Percentiles rank a stretch among this genome's conserved stretches.
Evolutionary conservation across 2,113 vertebrate genomes (phyloP).

Genomic region (Apeltes quadracus): DNA sequence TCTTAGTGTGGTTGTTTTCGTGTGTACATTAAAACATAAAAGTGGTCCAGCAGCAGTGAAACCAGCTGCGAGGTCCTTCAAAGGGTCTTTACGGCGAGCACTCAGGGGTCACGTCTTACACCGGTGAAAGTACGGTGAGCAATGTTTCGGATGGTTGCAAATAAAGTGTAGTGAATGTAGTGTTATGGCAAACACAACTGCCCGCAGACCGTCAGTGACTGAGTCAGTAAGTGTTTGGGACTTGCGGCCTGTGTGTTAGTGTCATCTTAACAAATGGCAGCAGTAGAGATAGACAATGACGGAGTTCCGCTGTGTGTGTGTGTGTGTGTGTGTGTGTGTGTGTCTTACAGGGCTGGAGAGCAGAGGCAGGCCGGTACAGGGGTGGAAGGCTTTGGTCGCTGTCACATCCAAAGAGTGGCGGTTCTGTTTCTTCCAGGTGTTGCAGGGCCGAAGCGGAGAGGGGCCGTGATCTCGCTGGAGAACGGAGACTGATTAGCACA

Average conservation of each 20-base stretch:
- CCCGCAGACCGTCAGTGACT: conserved; percentile 9
- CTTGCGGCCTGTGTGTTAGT: neutral
- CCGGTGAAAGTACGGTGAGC: conserved; percentile 27
- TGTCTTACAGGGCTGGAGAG: conserved; percentile 93
- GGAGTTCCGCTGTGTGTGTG: neutral
- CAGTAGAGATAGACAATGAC: neutral
- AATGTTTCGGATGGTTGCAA: conserved; percentile 28
- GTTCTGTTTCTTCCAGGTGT: conserved; percentile 88
- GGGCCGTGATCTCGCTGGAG: conserved; percentile 77
- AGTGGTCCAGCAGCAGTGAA: conserved; percentile 20
- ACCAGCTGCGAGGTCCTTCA: conserved; percentile 24
- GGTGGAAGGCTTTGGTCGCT: conserved; percentile 95
- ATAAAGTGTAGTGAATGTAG: conserved; percentile 13
- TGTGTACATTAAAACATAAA: conserved; percentile 41
- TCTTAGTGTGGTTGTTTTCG: conserved; percentile 8
- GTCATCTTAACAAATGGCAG: conserved; percentile 73
- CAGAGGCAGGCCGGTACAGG: conserved; percentile 94
- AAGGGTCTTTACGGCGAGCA: conserved; percentile 35
- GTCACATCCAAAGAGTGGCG: conserved; percentile 91
- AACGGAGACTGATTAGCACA: conserved; percentile 20
- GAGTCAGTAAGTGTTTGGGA: conserved; percentile 23
- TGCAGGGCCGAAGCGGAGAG: conserved; percentile 85
- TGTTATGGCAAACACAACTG: conserved; percentile 35
- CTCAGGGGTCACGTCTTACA: neutral
- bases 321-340: conserved; percentile 33